Conservation (phyloP, 1,140 invertebrate species). For the Steinernema feltiae region DNA sequence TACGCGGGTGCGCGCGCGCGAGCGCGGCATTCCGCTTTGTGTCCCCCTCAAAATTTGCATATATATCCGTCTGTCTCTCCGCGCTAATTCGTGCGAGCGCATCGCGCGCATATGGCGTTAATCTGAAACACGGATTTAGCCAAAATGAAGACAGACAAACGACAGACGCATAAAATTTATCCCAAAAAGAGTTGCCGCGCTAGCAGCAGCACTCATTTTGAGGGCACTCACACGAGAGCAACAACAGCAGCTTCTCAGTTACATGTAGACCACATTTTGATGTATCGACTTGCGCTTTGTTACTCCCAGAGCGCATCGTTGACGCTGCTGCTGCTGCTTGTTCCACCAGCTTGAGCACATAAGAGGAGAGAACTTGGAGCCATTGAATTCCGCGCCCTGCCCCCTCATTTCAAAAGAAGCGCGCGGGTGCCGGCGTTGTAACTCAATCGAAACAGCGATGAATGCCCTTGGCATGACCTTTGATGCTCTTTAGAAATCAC, state of each 20-base stretch:
- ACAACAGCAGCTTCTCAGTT: background rate
- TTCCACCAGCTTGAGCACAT: background rate
- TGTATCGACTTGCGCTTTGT: slow-evolving; percentile 15
- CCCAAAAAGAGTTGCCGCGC: background rate
- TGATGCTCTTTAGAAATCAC: slow-evolving; percentile 18
- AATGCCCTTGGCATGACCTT: background rate
- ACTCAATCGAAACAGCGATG: no score
- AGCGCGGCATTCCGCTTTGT: background rate
- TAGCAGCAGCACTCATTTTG: background rate
- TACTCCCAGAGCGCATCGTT: slow-evolving; percentile 8
- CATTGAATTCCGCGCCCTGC: background rate
- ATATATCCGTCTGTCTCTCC: background rate
- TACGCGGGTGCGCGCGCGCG: background rate
- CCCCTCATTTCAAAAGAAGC: no score
- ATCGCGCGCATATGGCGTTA: background rate
- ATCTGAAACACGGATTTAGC: background rate
- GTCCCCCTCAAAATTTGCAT: background rate
- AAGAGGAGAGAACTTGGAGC: background rate
- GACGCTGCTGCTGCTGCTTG: background rate
- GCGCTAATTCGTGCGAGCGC: background rate
- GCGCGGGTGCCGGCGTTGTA: no score
- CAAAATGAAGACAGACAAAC: background rate
- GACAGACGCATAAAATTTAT: background rate
- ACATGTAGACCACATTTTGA: background rate
- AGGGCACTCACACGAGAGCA: background rate